Evolutionary conservation across 1,140 invertebrate species (phyloP).

Genomic region (Callitettix versicolor): DNA sequence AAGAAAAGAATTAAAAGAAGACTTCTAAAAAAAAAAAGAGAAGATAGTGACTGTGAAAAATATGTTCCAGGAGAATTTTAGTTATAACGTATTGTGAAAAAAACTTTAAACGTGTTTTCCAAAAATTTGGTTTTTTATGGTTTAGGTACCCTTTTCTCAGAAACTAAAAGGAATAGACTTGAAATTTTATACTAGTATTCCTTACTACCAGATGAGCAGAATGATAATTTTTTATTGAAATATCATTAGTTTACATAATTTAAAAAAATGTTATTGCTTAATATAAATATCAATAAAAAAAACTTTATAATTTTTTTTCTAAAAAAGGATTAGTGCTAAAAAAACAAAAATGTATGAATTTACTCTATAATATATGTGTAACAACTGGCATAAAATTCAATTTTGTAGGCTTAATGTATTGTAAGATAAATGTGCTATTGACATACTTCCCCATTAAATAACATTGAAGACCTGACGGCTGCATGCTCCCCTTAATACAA

Average conservation of each 20-base stretch:
- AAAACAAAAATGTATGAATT: not conserved
- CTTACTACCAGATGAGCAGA: not conserved
- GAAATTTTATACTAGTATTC: conserved; percentile 6
- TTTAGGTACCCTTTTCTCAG: conserved; percentile 12
- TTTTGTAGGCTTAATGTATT: not conserved
- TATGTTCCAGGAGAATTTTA: conserved; percentile 1
- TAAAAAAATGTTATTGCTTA: not conserved
- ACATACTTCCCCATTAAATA: not conserved
- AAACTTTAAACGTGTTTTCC: conserved; percentile 6
- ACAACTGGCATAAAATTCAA: not conserved
- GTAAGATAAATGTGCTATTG: conserved; percentile 1
- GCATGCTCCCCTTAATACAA: too few species aligned
- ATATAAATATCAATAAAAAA: not conserved
- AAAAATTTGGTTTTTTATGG: conserved; percentile 1
- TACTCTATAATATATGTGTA: not conserved
- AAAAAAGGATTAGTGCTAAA: not conserved
- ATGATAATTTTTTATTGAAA: not conserved
- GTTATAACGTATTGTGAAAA: conserved; percentile 1
- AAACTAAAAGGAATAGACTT: conserved; percentile 5
- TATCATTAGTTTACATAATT: not conserved
- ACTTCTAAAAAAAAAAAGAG: conserved; percentile 5
- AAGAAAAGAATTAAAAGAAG: conserved; percentile 9
- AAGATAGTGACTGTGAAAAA: conserved; percentile 4
- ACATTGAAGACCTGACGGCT: not conserved
- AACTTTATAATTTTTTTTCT: not conserved